Evolutionary conservation across 2,113 vertebrate species (phyloP).

Genomic region (Tauraco erythrolophus): DNA sequence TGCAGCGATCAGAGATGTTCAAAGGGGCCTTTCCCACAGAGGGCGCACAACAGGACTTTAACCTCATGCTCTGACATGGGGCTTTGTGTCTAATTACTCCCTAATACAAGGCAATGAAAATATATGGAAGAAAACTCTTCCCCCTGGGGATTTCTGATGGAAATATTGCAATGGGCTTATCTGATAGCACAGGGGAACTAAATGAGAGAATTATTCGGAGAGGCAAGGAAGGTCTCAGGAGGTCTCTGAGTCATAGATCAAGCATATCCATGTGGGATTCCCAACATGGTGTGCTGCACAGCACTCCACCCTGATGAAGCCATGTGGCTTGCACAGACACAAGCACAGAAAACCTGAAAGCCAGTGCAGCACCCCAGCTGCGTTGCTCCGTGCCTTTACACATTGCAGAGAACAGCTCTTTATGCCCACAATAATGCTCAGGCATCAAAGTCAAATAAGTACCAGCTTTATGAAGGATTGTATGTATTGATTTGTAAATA

Average conservation of each 20-base stretch:
- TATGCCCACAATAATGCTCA: neutral
- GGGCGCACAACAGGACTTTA: neutral
- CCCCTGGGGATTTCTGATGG: neutral
- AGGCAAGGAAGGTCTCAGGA: neutral
- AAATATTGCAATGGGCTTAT: neutral
- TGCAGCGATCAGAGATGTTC: neutral
- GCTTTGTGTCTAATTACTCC: neutral
- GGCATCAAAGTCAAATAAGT: slow-evolving; percentile 3
- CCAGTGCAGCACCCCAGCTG: neutral
- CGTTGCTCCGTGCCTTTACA: neutral
- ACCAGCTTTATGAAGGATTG: slow-evolving; percentile 24
- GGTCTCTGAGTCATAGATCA: neutral
- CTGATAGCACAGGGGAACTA: no score
- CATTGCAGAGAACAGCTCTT: neutral
- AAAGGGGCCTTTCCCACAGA: neutral
- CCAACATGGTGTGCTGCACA: neutral
- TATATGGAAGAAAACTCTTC: neutral
- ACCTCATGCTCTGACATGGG: neutral
- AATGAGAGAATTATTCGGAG: neutral
- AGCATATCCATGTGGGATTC: neutral
- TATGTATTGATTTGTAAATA: slow-evolving; percentile 59
- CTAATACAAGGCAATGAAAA: neutral
- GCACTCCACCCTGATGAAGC: neutral
- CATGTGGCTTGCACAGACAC: fast-evolving
- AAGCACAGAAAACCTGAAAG: neutral